Evolutionary conservation across 2,888 invertebrate genomes (phyloP), one percentile per base, ranked within the genome.

Genomic region (Drosophila fungiperda): DNA sequence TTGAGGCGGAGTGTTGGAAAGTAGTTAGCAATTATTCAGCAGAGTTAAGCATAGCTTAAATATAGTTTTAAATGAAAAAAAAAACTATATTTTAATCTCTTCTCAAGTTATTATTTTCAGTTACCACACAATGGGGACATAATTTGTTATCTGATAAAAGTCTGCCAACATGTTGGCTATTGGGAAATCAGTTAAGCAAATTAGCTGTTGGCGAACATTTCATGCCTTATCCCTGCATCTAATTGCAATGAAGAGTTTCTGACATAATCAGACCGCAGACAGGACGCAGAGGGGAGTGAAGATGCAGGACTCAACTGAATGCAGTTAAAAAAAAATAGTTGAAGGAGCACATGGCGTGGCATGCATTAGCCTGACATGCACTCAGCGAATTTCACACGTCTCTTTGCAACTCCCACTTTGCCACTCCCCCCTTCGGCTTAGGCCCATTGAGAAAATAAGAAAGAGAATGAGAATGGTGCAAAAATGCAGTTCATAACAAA

Each of bases 201-300:
- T 75, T 66, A 60, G 64, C 49, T 65, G 63, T 61, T 78, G 69
- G 66, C 64, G 66, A 58, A 73, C 70, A 71, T 69, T 70, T 55
- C 80, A 76, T 76, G 87, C 78, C 72, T 81, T 84, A 87, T 84
- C 73, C 74, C 83, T 69, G 73, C 75, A 81, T 83, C 86, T 85
- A 87, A 85, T 85, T 85, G 87, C 67, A 73, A 69, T 58, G 82
- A 78, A 87, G 80, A 78, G 86, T 68, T 50, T 65, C 49, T 62
- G 57, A 64, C 77, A 76, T 70, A 74, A 72, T 80, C 81, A 73
- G 65, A 72, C 61, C 48, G 53, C 79, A 76, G 83, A 50, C 68
- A 52, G 33, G 11, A 26, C 35, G 52, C 48, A 29, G 45, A 3
- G 23, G 48, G 49, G 29, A 45, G n/a, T 17, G 20, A 54, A 59